phyloP scores from a whole-genome alignment of 2,797 vertebrate species.

The Coregonus suidteri region DNA sequence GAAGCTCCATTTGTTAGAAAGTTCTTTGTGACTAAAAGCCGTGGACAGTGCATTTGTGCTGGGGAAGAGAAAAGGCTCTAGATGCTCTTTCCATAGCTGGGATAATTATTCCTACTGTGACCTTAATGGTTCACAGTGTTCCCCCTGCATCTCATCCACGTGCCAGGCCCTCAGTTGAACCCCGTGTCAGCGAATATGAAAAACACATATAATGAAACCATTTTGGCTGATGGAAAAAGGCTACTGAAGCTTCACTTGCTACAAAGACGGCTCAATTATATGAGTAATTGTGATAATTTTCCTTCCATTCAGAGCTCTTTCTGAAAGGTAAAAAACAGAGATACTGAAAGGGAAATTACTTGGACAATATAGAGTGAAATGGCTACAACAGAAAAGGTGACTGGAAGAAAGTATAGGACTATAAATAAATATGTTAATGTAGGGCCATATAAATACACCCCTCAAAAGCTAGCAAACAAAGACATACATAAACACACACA shows the following conservation, averaged over 20 bases:
- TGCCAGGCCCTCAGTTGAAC: slow-evolving; percentile 94
- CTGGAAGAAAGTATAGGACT: slow-evolving; percentile 88
- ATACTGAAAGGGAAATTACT: slow-evolving; percentile 99
- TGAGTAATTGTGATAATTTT: slow-evolving; percentile 99
- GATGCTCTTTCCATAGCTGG: slow-evolving; percentile 99
- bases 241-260: slow-evolving; percentile 99
- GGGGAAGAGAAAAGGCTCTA: slow-evolving; percentile 96
- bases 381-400: slow-evolving; percentile 87
- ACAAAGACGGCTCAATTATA: slow-evolving; percentile 99
- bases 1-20: slow-evolving; percentile 99
- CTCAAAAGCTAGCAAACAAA: slow-evolving; percentile 53
- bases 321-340: slow-evolving; percentile 97
- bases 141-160: slow-evolving; percentile 96
- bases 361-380: slow-evolving; percentile 97
- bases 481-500: slow-evolving; percentile 30
- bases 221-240: slow-evolving; percentile 99
- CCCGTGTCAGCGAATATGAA: slow-evolving; percentile 99
- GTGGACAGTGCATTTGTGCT: slow-evolving; percentile 99
- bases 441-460: slow-evolving; percentile 61
- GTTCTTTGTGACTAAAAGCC: slow-evolving; percentile 99
- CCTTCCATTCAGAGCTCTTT: slow-evolving; percentile 99
- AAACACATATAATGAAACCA: slow-evolving; percentile 99
- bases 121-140: slow-evolving; percentile 92
- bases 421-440: slow-evolving; percentile 83
- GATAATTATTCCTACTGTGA: slow-evolving; percentile 99